Percentiles rank a stretch among this genome's conserved stretches.
Conservation (phyloP, 2,797 vertebrate genomes). For the Myotis daubentonii region DNA sequence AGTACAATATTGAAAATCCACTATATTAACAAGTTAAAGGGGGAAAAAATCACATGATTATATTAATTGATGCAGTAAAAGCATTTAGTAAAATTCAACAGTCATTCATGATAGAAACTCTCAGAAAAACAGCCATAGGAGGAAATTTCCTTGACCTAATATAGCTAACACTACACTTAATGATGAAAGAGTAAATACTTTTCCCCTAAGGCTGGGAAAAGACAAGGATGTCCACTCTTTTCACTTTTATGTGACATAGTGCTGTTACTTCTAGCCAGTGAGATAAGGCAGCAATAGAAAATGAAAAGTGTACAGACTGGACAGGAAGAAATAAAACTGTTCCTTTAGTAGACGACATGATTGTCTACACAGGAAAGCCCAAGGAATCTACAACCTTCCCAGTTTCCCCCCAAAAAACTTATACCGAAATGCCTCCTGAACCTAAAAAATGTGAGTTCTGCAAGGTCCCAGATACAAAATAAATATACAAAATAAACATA, state of each 20-base stretch:
- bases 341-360: background rate
- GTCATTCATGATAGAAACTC: background rate
- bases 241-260: background rate
- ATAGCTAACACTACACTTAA: background rate
- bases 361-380: background rate
- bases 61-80: background rate
- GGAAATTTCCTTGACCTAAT: background rate
- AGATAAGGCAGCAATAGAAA: background rate
- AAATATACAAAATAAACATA: background rate
- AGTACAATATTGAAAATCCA: background rate
- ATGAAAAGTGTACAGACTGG: background rate
- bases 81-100: conserved; percentile 36
- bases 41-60: background rate
- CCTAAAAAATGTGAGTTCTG: background rate
- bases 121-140: background rate
- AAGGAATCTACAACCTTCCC: background rate
- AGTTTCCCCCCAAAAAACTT: background rate
- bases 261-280: background rate
- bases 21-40: background rate
- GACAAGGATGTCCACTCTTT: background rate
- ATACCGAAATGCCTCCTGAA: background rate
- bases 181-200: background rate
- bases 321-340: conserved; percentile 30
- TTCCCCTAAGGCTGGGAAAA: background rate
- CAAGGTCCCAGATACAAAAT: background rate